Conservation (phyloP, 2,888 invertebrate genomes). For the Thumatha senex region DNA sequence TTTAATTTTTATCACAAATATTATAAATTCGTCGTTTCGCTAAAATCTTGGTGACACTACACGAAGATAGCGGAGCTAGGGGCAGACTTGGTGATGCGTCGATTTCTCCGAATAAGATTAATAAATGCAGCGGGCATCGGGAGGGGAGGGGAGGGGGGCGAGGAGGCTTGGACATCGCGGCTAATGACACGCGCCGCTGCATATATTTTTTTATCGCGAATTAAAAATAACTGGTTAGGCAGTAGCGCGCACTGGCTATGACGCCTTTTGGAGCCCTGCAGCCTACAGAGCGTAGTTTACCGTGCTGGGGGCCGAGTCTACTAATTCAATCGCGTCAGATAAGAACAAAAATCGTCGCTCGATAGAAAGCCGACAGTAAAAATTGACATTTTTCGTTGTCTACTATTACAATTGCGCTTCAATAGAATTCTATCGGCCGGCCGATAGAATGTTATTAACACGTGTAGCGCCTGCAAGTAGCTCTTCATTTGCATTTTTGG, state of each 20-base stretch:
- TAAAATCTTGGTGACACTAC: constrained; percentile 24
- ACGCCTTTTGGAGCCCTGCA: constrained; percentile 24
- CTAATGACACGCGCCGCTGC: constrained; percentile 79
- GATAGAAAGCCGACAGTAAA: too few relatives aligned
- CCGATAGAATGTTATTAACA: too few relatives aligned
- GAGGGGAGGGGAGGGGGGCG: constrained; percentile 33
- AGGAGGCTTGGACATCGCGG: constrained; percentile 46
- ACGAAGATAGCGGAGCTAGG: constrained; percentile 20
- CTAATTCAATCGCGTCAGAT: too few relatives aligned
- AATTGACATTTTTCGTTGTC: too few relatives aligned
- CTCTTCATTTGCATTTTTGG: too few relatives aligned
- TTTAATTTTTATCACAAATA: neutral
- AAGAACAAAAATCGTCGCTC: too few relatives aligned
- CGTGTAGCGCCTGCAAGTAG: too few relatives aligned
- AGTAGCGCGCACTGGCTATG: constrained; percentile 20
- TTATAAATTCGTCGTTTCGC: constrained; percentile 3
- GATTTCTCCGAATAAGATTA: constrained; percentile 80
- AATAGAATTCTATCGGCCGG: too few relatives aligned
- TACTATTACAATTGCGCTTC: too few relatives aligned
- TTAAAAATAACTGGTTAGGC: constrained; percentile 75
- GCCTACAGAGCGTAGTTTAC: constrained; percentile 47
- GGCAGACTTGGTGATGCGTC: constrained; percentile 61
- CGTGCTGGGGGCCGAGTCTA: too few relatives aligned
- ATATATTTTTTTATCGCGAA: constrained; percentile 78
- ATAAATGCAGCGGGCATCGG: constrained; percentile 65